Evolutionary conservation across 2,888 invertebrate genomes (phyloP).

Genomic region (Epinotia brunnichana): DNA sequence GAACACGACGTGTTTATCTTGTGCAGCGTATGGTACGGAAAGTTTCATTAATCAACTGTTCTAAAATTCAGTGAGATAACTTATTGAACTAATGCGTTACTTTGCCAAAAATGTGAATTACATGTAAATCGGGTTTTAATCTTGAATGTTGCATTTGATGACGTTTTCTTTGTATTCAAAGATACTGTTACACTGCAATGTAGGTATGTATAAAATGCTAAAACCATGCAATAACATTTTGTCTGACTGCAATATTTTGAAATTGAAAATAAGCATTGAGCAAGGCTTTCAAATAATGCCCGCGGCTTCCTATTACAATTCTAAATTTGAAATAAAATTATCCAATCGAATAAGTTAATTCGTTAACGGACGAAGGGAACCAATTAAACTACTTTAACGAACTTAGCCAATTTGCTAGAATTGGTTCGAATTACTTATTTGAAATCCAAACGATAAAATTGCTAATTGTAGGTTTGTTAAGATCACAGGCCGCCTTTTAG

Average conservation of each 20-base stretch:
- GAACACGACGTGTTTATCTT: too few species aligned
- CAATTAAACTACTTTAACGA: constrained; percentile 42
- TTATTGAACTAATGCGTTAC: too few species aligned
- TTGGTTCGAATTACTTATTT: constrained; percentile 25
- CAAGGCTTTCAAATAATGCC: constrained; percentile 2
- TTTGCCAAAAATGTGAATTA: too few species aligned
- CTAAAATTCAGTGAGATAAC: too few species aligned
- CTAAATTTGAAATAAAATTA: constrained; percentile 38
- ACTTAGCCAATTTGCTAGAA: constrained; percentile 39
- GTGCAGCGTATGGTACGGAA: too few species aligned
- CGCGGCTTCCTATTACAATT: constrained; percentile 26
- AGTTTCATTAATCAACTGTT: too few species aligned
- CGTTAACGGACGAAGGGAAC: constrained; percentile 32
- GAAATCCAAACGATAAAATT: constrained; percentile 23
- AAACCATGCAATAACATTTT: too few species aligned
- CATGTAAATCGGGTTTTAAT: too few species aligned
- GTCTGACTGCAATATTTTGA: neutral
- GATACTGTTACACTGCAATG: too few species aligned
- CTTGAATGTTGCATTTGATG: too few species aligned
- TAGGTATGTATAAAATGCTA: too few species aligned
- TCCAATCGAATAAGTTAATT: constrained; percentile 40
- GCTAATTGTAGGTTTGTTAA: constrained; percentile 23
- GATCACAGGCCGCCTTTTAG: constrained; percentile 19
- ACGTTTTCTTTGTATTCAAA: too few species aligned
- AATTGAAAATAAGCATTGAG: neutral